A percentile compares a stretch with the other conserved stretches of the same genome.
These are phyloP conservation scores for Hydrozoanthus gracilis DNA, from an alignment of 92 coral and sea anemone species.

Conservation along the genomic window DNA sequence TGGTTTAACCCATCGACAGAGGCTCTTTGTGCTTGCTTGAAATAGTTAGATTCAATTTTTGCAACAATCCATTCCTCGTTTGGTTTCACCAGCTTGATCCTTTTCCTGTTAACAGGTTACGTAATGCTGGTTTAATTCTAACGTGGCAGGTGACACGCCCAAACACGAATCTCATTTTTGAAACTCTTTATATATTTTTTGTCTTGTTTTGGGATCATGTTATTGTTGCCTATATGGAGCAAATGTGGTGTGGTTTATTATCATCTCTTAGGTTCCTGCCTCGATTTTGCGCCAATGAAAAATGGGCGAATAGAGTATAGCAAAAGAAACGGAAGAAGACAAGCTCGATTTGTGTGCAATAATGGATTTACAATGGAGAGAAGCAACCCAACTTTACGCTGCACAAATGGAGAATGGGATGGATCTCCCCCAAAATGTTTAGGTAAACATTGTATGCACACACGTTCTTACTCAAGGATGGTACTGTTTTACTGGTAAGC, in stretches of 20 bases:
- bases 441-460: background rate
- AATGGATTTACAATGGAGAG: background rate
- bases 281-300: background rate
- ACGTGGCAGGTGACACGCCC: background rate
- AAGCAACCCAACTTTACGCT: background rate
- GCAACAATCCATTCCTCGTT: too few species aligned
- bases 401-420: background rate
- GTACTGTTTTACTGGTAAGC: too few species aligned
- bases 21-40: too few species aligned
- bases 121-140: background rate
- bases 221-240: too few species aligned
- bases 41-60: too few species aligned
- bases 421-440: background rate
- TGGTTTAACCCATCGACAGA: too few species aligned
- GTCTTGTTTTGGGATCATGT: background rate
- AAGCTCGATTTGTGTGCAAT: conserved; percentile 3
- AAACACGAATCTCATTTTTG: too few species aligned
- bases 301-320: background rate
- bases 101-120: background rate
- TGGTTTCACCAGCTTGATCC: background rate
- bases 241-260: too few species aligned
- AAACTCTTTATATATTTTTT: background rate
- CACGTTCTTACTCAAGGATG: too few species aligned
- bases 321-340: background rate
- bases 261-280: background rate